A percentile compares a stretch with the other conserved stretches of the same genome.
phyloP scores from a whole-genome alignment of 2,113 vertebrate genomes.

The Protomyctophum bolini region DNA sequence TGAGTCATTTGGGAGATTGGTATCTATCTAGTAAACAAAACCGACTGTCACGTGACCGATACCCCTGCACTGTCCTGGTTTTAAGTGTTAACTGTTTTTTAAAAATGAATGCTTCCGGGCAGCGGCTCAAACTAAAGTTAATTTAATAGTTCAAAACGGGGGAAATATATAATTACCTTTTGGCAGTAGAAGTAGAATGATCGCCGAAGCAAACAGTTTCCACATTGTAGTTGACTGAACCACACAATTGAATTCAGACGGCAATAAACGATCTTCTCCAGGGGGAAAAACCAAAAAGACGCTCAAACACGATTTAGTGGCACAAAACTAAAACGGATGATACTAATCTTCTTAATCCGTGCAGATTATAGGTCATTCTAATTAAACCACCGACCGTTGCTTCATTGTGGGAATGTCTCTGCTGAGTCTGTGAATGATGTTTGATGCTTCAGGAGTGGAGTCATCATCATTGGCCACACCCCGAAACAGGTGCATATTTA shows the following conservation, averaged over 20 bases:
- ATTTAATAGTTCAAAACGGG: background rate
- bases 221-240: constrained; percentile 50
- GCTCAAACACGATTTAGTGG: too few relatives aligned
- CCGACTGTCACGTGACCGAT: constrained; percentile 59
- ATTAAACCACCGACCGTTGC: constrained; percentile 1
- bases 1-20: background rate
- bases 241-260: background rate
- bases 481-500: constrained; percentile 66
- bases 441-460: background rate
- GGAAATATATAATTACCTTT: constrained; percentile 57
- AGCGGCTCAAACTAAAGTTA: background rate
- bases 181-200: constrained; percentile 58
- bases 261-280: background rate
- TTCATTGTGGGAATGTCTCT: background rate
- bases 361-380: background rate
- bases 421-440: too few relatives aligned
- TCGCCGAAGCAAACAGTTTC: constrained; percentile 21
- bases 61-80: constrained; percentile 12
- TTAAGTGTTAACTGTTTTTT: background rate
- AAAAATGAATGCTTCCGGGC: background rate
- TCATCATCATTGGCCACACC: constrained; percentile 59
- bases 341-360: too few relatives aligned
- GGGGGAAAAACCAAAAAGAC: too few relatives aligned
- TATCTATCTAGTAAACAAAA: constrained; percentile 12
- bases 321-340: too few relatives aligned